Conservation (phyloP, 2,888 invertebrate genomes). For the Asteroscopus sphinx region DNA sequence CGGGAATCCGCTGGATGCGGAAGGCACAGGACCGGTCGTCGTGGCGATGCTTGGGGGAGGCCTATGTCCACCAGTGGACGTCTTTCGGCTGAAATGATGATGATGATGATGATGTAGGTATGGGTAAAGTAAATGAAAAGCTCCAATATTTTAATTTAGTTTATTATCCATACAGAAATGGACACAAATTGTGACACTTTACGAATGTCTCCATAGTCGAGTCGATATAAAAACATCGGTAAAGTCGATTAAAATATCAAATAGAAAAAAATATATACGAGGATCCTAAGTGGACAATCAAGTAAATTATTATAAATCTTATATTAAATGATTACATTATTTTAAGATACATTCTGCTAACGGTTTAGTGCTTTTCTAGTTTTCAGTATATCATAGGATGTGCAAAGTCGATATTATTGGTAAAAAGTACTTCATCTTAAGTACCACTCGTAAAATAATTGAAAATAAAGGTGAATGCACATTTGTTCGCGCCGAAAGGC, state of each 20-base stretch:
- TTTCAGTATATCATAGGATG: conserved; percentile 62
- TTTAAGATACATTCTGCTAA: conserved; percentile 70
- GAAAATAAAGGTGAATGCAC: no score
- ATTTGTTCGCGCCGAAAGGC: no score
- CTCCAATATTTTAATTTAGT: conserved; percentile 69
- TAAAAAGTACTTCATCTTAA: conserved; percentile 48
- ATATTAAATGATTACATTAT: conserved; percentile 80
- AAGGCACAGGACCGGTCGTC: no score
- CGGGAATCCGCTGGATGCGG: no score
- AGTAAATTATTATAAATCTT: conserved; percentile 77
- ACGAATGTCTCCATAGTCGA: conserved; percentile 79
- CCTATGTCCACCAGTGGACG: no score
- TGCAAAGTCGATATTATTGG: conserved; percentile 61
- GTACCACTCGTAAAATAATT: conserved; percentile 48
- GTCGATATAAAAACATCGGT: conserved; percentile 81
- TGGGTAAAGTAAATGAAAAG: conserved; percentile 52
- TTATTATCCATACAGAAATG: conserved; percentile 86
- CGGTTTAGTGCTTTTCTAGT: conserved; percentile 66
- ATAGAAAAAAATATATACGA: conserved; percentile 83
- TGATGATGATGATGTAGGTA: not conserved
- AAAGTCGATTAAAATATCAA: conserved; percentile 79
- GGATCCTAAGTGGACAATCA: conserved; percentile 77
- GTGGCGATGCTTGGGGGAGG: no score
- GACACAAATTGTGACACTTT: conserved; percentile 81
- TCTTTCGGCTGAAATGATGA: no score